phyloP scores from a whole-genome alignment of 1,140 invertebrate genomes.

The Chelonus insularis region DNA sequence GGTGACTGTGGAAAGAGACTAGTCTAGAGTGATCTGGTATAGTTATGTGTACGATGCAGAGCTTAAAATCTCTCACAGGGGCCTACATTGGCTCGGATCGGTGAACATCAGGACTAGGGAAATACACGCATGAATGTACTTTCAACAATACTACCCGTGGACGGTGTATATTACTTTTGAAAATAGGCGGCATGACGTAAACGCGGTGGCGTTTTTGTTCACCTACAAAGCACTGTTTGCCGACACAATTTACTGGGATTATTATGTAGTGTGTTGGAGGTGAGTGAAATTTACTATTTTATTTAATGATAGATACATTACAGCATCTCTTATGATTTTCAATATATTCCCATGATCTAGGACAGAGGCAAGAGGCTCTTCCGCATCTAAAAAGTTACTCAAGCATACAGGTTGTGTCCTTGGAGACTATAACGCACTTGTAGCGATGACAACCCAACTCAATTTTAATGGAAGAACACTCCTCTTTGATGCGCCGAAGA shows the following conservation, averaged over 20 bases:
- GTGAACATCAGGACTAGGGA: constrained; percentile 2
- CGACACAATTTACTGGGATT: constrained; percentile 56
- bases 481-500: neutral
- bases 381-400: neutral
- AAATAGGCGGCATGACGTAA: constrained; percentile 58
- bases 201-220: constrained; percentile 41
- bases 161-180: constrained; percentile 59
- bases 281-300: too few species aligned
- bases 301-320: neutral
- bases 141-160: constrained; percentile 35
- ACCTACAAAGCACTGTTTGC: constrained; percentile 54
- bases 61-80: constrained; percentile 6
- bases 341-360: too few species aligned
- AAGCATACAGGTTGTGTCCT: neutral
- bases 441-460: constrained; percentile 10
- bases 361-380: too few species aligned
- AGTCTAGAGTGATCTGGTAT: too few species aligned
- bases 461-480: constrained; percentile 15
- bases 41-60: too few species aligned
- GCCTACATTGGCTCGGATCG: constrained; percentile 4
- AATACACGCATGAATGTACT: constrained; percentile 30
- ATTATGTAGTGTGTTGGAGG: constrained; percentile 18
- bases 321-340: neutral
- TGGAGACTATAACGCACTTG: neutral
- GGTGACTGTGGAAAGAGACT: too few species aligned